phyloP scores from a whole-genome alignment of 2,113 vertebrate species.

The Gallinago jamesoni region DNA sequence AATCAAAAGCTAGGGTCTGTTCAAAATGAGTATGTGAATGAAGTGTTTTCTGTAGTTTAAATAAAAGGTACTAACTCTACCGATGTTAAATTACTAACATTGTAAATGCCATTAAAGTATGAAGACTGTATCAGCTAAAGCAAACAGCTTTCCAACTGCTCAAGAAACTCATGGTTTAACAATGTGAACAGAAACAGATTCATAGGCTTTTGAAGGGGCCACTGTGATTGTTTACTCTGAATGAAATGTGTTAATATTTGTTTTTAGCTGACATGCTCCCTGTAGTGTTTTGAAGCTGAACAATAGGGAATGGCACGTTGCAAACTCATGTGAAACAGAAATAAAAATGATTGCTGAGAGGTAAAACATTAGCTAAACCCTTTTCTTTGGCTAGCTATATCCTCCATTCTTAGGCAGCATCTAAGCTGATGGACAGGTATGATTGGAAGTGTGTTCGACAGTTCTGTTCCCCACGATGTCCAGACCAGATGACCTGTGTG shows the following conservation, averaged over 20 bases:
- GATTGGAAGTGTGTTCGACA: neutral
- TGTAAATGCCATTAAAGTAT: neutral
- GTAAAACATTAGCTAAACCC: neutral
- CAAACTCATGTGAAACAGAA: neutral
- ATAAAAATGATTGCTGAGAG: neutral
- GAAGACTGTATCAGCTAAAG: neutral
- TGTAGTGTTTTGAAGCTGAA: neutral
- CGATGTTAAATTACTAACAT: neutral
- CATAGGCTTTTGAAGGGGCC: neutral
- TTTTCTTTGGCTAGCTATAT: neutral
- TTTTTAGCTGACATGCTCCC: neutral
- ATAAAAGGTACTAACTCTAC: neutral
- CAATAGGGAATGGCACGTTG: neutral
- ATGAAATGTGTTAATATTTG: neutral
- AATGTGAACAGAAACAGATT: neutral
- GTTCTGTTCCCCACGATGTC: neutral
- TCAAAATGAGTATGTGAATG: neutral
- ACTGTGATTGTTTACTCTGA: neutral
- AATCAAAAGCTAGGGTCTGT: neutral
- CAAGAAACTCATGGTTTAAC: neutral
- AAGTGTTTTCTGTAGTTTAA: neutral
- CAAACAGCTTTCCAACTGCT: neutral
- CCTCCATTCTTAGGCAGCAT: neutral
- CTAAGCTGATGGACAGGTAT: neutral
- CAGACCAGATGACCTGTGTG: neutral